Evolutionary conservation across 2,797 vertebrate species (phyloP).

Genomic region (Limnodromus scolopaceus): DNA sequence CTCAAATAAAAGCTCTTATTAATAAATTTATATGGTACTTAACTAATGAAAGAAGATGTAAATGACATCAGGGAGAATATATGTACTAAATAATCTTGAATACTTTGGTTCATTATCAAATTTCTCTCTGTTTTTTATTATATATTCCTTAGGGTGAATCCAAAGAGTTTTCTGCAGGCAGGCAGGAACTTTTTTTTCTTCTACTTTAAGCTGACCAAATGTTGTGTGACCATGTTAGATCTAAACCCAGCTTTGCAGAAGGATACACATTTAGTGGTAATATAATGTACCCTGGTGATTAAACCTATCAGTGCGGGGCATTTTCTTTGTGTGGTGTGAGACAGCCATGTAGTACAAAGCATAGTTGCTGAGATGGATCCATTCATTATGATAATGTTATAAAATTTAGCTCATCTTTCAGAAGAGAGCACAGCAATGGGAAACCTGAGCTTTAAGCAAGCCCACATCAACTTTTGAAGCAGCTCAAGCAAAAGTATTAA

Average conservation of each 20-base stretch:
- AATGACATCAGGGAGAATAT: background rate
- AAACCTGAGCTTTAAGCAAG: background rate
- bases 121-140: background rate
- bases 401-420: background rate
- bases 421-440: background rate
- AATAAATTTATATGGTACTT: background rate
- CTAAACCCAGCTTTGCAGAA: background rate
- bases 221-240: background rate
- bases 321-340: background rate
- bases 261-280: background rate
- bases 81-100: background rate
- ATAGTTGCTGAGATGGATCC: background rate
- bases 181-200: background rate
- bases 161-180: background rate
- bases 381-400: background rate
- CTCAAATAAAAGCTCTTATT: background rate
- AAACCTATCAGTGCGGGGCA: background rate
- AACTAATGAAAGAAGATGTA: background rate
- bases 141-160: background rate
- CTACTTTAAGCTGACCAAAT: background rate
- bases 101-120: background rate
- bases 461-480: background rate
- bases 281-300: background rate
- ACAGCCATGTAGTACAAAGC: fast-evolving
- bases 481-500: background rate